Evolutionary conservation across 2,888 invertebrate species (phyloP), one percentile per base, ranked within the genome.

Genomic region (Cistogaster globosa): DNA sequence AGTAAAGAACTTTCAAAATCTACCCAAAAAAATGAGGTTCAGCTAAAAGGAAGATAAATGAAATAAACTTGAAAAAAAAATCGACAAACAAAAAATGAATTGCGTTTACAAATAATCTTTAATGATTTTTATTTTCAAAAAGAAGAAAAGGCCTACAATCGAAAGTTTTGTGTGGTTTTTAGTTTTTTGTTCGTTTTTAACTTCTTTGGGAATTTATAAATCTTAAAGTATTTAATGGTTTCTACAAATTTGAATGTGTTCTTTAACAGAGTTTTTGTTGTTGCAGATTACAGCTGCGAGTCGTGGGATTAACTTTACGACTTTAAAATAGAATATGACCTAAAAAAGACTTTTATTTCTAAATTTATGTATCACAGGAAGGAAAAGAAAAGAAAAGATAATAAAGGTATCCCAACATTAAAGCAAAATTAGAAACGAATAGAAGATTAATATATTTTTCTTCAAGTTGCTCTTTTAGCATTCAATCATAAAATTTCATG

Each of bases 111-210:
- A 42, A 65, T 63, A 74, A 63, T 68, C 36, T 45, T 71, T 45
- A 48, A 51, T 48, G 18, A 45, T 48, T 58, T n/a, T 77, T 68
- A 48, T 48, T 36, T 62, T 1, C 9, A 18, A 38, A 32, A 48
- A n/a, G 36, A 22, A 18, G 11, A 80, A 67, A 32, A 77, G 53
- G 84, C 83, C 78, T 81, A 85, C 71, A 87, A 87, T 87, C 86
- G 87, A 87, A 87, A 87, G 87, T 87, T 86, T 78, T 63, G 18
- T 48, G 36, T 67, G 26, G 42, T 45, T 51, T 18, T 67, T 32
- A 11, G 2, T 58, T 60, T 14, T 55, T 38, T 62, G 16, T 14
- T 42, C 14, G 42, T 8, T 22, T 42, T 6, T 42, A 18, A 7
- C 22, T 20, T 18, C 18, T 20, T 20, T 36, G 51, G 11, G 51